Evolutionary conservation across 2,797 vertebrate species (phyloP), one percentile per base, ranked within the genome.

Genomic region (Pempheris klunzingeri): DNA sequence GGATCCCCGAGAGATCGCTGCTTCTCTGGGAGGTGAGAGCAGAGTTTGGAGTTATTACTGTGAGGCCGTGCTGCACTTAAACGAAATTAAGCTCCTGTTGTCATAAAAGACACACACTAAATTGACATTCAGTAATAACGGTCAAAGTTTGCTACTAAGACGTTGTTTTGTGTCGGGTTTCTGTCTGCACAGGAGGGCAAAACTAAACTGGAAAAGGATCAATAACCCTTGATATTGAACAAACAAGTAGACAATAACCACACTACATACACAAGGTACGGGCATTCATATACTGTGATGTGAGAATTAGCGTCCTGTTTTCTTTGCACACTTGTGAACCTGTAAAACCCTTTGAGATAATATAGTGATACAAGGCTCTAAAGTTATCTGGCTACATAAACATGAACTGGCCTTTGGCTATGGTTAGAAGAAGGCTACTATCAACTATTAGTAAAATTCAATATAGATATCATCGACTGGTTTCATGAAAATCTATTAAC

Each of bases 1-100:
- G 41, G 53, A 50, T 83, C 78, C 68, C 47, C 47, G 13, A 47
- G 78, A 77, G 81, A 73, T 14, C 11, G 18, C 30, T 59, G 34
- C 71, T 55, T 47, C 66, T 64, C 49, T 58, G 62, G 39, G 57
- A 68, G 46, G 43, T 17, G 38, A 74, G 44, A 75, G 47, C 61
- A 71, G 32, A 80, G 34, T 38, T n/a, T 15, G 4, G 26, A 65
- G 39, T 73, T 26, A 13, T 81, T 59, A 20, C 36, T n/a, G n/a
- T n/a, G n/a, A 50, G 69, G 36, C 15, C 34, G 54, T 52, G 46
- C 55, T 58, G 55, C 30, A 71, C 26, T 83, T 67, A 32, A 43
- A 64, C 53, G 15, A 74, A 75, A 74, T 46, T 39, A 80, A 67
- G 46, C 28, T 49, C 28, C 6, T 50, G 26, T 58, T 38, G 28